Base-by-base conservation (phyloP, 2,113 vertebrate genomes). In the Colaptes auratus region DNA sequence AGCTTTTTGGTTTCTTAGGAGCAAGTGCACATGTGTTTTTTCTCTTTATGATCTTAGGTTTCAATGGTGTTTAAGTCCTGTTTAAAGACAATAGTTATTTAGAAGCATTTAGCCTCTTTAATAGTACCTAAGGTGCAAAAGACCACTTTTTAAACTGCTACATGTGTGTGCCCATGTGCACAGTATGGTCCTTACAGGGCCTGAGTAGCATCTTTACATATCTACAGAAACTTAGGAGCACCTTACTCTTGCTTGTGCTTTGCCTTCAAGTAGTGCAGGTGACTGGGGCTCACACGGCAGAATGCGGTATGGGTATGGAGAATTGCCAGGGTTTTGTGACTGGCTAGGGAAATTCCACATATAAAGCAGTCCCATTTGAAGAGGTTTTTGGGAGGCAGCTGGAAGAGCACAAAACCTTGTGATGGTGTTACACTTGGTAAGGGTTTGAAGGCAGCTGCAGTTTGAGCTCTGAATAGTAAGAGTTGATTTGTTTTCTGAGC, bases 11-110 rank as follows among this genome's bases (percentile, higher is more conserved):
- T 89, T 91, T 85, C 84, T 35, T 50, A 73, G 89, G 60, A 90
- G 63, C 44, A 18, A 20, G 50, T 89, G 91, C 78, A 89, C 82
- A 58, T 91, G 24, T 84, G 82, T 81, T 95, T 92, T 93, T 95
- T 75, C 87, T 90, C 71, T 53, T 93, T 35, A 87, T 7, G 27
- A 12, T 87, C 87, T 95, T 75, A 16, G 31, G 59, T 91, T 93
- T 93, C 93, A 85, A 33, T 53, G 44, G 31, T 55, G 48, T 84
- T 95, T 75, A 72, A 82, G 55, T n/a, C 66, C 9, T 15, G 10
- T 82, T 91, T 89, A 91, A 76, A 66, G 15, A 65, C 50, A 87
- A 66, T 5, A 60, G 36, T 84, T 84, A 42, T 50, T 81, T 71
- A 35, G 86, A 65, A 84, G 16, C n/a, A 8, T 61, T 76, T 76